Evolutionary conservation across 2,113 vertebrate species (phyloP).

Genomic region (Tyrannus savana): DNA sequence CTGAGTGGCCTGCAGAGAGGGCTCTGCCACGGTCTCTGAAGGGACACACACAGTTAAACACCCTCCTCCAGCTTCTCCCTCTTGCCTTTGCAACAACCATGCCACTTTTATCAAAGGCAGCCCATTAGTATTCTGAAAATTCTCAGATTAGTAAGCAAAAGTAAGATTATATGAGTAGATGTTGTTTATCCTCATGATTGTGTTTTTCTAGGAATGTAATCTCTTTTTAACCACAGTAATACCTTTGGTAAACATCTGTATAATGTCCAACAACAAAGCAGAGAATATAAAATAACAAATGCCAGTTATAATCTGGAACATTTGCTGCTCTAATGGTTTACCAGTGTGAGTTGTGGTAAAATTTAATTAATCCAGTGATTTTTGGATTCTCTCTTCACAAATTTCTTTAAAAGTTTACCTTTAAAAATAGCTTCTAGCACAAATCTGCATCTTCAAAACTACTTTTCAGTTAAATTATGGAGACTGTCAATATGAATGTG

Average conservation of each 20-base stretch:
- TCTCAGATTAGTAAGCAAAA: neutral
- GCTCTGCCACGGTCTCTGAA: slow-evolving; percentile 93
- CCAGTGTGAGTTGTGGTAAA: neutral
- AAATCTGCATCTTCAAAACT: slow-evolving; percentile 71
- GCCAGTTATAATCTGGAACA: neutral
- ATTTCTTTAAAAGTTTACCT: neutral
- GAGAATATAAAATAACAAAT: neutral
- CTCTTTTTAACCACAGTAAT: neutral
- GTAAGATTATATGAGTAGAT: neutral
- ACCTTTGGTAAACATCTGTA: neutral
- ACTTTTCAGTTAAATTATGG: neutral
- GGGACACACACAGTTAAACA: neutral
- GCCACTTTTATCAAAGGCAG: neutral
- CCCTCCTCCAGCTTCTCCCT: neutral
- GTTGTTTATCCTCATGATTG: neutral
- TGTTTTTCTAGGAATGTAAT: neutral
- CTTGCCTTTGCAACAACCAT: neutral
- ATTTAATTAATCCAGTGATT: neutral
- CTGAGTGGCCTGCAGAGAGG: slow-evolving; percentile 95
- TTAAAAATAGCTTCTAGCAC: neutral
- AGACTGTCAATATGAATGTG: neutral
- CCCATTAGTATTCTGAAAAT: neutral
- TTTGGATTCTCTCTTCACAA: neutral
- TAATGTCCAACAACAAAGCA: neutral
- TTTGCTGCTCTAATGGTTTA: neutral